Evolutionary conservation across 1,140 invertebrate species (phyloP), one percentile per base, ranked within the genome.

Genomic region (Muscidifurax raptorellus): DNA sequence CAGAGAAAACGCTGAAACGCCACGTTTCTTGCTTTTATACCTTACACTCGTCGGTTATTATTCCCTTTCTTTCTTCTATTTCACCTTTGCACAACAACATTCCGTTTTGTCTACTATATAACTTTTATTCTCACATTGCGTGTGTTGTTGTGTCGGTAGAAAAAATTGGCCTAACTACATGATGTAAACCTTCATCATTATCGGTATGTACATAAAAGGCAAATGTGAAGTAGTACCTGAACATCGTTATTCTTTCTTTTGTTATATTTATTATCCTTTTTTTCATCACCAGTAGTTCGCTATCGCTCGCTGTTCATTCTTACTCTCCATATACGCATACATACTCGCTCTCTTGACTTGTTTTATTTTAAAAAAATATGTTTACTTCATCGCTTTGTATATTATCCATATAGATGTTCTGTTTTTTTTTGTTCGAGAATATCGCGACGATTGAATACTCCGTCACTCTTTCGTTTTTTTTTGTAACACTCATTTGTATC

Each of bases 101-200:
- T 86, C 87, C 75, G 85, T 69, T 78, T 78, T 32, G 6, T 78
- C 10, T 27, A 25, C 22, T 44, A n/a, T 4, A 15, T 69, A 25
- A 69, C 13, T 30, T 28, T 40, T 80, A 64, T 44, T 25, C 18
- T 44, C 44, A 69, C 36, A 80, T 18, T 77, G 75, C 27, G 27
- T 59, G 75, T 59, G 27, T 52, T 89, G 85, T 86, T 78, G 88
- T 77, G 40, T 78, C 52, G 75, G 83, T 91, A 92, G 91, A 92
- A 90, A 92, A 92, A 92, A 92, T 92, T 92, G 91, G 88, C 86
- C 90, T 92, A 92, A 89, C 90, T 92, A 92, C 89, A 89, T 91
- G 5, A n/a, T 82, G 36, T 52, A 36, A 18, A 15, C 40, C 47
- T 44, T 76, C 74, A 30, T 76, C 2, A 79, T 27, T n/a, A 83